Evolutionary conservation across 2,888 invertebrate species (phyloP).

Genomic region (Quadroppia sp.): DNA sequence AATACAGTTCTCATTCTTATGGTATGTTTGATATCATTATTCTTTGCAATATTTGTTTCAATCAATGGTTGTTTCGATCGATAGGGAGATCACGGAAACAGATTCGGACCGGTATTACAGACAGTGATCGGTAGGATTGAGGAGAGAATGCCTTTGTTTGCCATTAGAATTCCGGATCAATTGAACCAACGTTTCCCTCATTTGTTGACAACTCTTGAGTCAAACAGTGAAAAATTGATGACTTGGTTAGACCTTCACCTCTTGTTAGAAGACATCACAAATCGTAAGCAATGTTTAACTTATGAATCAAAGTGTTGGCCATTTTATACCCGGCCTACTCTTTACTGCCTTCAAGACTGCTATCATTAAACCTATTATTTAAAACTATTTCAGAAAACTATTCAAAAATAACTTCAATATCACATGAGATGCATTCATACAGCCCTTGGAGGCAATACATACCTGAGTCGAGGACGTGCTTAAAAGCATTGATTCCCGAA

Average conservation of each 20-base stretch:
- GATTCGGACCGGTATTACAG: conserved; percentile 52
- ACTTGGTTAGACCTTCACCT: conserved; percentile 43
- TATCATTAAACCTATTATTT: no score
- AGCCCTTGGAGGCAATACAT: conserved; percentile 53
- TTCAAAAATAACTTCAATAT: neutral
- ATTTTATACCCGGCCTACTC: no score
- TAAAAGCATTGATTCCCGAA: conserved; percentile 68
- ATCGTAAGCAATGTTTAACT: conserved; percentile 30
- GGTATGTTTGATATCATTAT: conserved; percentile 15
- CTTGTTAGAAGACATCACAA: conserved; percentile 35
- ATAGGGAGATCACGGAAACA: conserved; percentile 52
- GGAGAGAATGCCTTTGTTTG: conserved; percentile 53
- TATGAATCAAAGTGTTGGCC: neutral
- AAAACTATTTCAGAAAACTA: conserved; percentile 31
- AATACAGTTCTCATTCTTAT: conserved; percentile 41
- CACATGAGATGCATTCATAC: neutral
- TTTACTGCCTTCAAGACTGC: no score
- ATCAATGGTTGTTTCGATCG: neutral
- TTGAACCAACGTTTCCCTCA: conserved; percentile 34
- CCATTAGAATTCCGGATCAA: conserved; percentile 46
- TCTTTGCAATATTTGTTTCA: neutral
- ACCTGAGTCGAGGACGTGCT: conserved; percentile 68
- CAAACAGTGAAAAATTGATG: conserved; percentile 36
- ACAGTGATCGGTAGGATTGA: conserved; percentile 53
- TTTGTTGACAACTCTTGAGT: conserved; percentile 33